A percentile compares a stretch with the other conserved stretches of the same genome.
phyloP scores from a whole-genome alignment of 2,888 invertebrate genomes.

The Mycalesis mineus region DNA sequence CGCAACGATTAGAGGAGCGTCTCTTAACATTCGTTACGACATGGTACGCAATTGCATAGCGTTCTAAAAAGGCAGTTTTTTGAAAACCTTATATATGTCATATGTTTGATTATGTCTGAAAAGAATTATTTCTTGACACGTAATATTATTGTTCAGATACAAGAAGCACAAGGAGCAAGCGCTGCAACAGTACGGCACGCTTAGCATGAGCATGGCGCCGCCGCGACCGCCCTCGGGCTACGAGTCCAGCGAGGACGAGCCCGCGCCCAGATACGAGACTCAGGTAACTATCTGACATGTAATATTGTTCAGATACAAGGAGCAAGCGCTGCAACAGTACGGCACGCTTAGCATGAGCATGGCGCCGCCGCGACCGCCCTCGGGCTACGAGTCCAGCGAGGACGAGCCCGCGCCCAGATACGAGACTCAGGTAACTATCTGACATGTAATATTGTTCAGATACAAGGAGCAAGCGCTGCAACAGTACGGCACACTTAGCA shows the following conservation, averaged over 20 bases:
- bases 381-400: conserved; percentile 74
- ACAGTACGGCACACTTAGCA: conserved; percentile 79
- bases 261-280: conserved; percentile 95
- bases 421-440: conserved; percentile 91
- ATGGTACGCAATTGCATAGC: no score
- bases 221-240: conserved; percentile 68
- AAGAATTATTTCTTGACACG: no score
- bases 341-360: conserved; percentile 66
- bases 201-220: conserved; percentile 65
- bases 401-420: conserved; percentile 93
- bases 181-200: conserved; percentile 82
- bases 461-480: conserved; percentile 90
- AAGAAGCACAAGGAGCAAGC: conserved; percentile 92
- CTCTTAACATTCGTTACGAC: no score
- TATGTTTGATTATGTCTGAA: no score
- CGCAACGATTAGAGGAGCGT: no score
- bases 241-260: conserved; percentile 81
- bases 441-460: conserved; percentile 75
- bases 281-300: no score
- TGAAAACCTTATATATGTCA: no score
- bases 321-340: conserved; percentile 86
- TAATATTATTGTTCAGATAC: conserved; percentile 82
- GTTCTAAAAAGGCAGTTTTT: no score
- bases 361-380: conserved; percentile 63
- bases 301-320: conserved; percentile 85